Conservation (phyloP, 1,140 invertebrate genomes). For the Theocolax elegans region DNA sequence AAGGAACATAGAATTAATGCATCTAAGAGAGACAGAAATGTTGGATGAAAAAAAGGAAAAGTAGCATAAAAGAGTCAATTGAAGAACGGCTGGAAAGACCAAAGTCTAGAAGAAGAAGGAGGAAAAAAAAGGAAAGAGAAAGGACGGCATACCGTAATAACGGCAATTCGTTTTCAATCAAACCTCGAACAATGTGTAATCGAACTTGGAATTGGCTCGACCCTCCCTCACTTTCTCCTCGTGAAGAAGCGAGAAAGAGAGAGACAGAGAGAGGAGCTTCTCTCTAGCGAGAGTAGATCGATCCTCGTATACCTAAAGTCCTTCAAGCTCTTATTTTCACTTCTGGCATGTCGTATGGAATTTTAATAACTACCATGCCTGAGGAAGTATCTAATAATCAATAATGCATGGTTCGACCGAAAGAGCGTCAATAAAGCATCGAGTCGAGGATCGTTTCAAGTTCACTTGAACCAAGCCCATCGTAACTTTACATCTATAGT, state of each 20-base stretch:
- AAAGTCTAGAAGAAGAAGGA: background rate
- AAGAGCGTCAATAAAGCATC: too few species aligned
- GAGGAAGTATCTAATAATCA: slow-evolving; percentile 19
- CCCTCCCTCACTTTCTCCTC: background rate
- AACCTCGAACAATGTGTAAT: slow-evolving; percentile 35
- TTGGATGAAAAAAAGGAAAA: too few species aligned
- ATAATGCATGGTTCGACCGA: too few species aligned
- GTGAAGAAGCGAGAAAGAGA: background rate
- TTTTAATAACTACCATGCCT: slow-evolving; percentile 12
- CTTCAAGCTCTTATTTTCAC: slow-evolving; percentile 14
- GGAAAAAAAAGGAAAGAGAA: background rate
- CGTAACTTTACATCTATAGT: too few species aligned
- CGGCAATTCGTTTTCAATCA: slow-evolving; percentile 37
- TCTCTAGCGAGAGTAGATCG: too few species aligned
- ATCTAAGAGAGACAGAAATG: too few species aligned
- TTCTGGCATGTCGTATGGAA: slow-evolving; percentile 8
- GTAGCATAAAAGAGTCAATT: too few species aligned
- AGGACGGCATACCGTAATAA: slow-evolving; percentile 21
- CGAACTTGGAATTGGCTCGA: slow-evolving; percentile 33
- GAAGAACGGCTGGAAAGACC: background rate
- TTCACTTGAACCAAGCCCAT: too few species aligned
- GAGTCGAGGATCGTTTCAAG: too few species aligned
- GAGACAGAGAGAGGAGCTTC: too few species aligned
- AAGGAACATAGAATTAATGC: too few species aligned
- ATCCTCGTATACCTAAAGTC: background rate